Percentiles rank a stretch among this genome's conserved stretches.
Conservation (phyloP, 2,797 vertebrate species). For the Choloepus didactylus region DNA sequence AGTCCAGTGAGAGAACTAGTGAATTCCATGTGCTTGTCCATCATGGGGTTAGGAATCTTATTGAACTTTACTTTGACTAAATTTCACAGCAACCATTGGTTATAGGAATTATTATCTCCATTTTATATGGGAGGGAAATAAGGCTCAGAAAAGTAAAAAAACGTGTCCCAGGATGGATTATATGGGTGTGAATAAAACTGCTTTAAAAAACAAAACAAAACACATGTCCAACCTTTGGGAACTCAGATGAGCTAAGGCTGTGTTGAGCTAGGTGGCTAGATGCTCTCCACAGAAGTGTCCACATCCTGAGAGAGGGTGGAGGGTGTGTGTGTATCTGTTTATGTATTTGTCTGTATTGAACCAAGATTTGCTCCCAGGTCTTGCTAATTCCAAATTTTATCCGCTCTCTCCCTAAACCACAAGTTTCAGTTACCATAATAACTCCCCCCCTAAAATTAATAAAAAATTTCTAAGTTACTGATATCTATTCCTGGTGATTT, state of each 20-base stretch:
- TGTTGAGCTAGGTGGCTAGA: not conserved
- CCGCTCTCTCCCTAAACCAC: not conserved
- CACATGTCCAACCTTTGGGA: not conserved
- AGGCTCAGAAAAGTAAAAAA: not conserved
- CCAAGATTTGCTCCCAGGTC: not conserved
- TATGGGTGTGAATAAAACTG: no score
- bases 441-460: no score
- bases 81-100: not conserved
- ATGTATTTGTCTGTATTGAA: not conserved
- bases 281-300: not conserved
- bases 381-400: not conserved
- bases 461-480: not conserved
- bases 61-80: not conserved
- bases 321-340: not conserved
- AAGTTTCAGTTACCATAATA: not conserved
- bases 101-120: not conserved
- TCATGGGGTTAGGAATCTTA: not conserved
- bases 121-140: not conserved
- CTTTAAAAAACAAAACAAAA: not conserved
- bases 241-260: not conserved
- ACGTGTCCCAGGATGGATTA: not conserved
- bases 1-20: not conserved
- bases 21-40: not conserved
- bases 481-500: not conserved
- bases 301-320: not conserved